Evolutionary conservation across 2,113 vertebrate species (phyloP).

Genomic region (Cricetomys ansorgei): DNA sequence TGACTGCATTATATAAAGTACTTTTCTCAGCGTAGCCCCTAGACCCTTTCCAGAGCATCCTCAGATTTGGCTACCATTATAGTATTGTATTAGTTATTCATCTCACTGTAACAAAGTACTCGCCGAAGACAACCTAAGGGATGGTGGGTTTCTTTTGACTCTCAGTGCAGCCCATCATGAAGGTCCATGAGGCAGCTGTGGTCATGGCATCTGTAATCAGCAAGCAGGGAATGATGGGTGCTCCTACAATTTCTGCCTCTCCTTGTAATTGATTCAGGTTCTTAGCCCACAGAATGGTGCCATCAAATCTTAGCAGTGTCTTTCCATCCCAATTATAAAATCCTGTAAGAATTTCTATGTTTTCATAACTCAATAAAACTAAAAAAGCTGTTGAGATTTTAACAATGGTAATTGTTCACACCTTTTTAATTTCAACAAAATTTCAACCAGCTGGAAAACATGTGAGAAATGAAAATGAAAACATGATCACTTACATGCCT

Average conservation of each 20-base stretch:
- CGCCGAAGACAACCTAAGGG: not conserved
- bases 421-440: not conserved
- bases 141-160: not conserved
- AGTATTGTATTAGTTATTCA: not conserved
- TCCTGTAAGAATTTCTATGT: not conserved
- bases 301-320: not conserved
- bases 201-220: not conserved
- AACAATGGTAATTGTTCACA: not conserved
- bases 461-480: not conserved
- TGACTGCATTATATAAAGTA: not conserved
- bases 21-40: not conserved
- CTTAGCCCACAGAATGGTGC: not conserved
- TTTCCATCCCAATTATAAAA: not conserved
- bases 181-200: not conserved
- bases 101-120: not conserved
- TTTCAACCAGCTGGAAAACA: not conserved
- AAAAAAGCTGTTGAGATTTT: not conserved
- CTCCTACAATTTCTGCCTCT: not conserved
- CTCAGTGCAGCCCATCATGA: not conserved
- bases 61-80: not conserved
- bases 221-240: not conserved
- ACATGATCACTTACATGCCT: not conserved
- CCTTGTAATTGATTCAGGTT: not conserved
- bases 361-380: conserved; percentile 7
- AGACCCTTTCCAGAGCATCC: not conserved